Percentiles rank a stretch among this genome's conserved stretches.
Evolutionary conservation across 2,888 invertebrate species (phyloP).

Genomic region (Ochropleura plecta): DNA sequence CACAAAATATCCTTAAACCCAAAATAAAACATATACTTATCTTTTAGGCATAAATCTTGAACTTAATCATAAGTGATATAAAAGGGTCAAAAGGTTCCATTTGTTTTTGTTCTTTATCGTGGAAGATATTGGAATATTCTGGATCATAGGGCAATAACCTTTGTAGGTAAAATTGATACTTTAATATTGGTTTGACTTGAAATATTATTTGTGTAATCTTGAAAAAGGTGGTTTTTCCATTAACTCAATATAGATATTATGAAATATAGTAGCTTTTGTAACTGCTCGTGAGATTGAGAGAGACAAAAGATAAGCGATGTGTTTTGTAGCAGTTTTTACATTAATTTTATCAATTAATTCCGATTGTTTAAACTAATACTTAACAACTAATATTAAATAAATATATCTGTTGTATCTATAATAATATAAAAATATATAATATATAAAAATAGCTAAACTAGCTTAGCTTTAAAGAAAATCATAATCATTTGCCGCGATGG

Average conservation of each 20-base stretch:
- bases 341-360: not conserved
- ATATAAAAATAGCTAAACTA: too few species aligned
- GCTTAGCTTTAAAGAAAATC: too few species aligned
- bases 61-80: conserved; percentile 39
- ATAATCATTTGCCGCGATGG: too few species aligned
- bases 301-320: not conserved
- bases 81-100: conserved; percentile 25
- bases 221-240: not conserved
- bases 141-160: conserved; percentile 6
- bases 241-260: too few species aligned
- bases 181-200: not conserved
- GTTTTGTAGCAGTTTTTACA: not conserved
- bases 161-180: not conserved
- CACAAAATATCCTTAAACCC: conserved; percentile 7
- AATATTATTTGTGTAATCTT: not conserved
- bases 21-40: conserved; percentile 14
- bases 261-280: too few species aligned
- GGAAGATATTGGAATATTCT: conserved; percentile 45
- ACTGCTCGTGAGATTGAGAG: too few species aligned
- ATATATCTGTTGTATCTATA: too few species aligned
- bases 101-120: conserved; percentile 27
- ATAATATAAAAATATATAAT: too few species aligned
- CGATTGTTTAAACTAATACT: not conserved
- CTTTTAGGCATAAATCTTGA: conserved; percentile 16
- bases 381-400: not conserved